These are phyloP conservation scores for Micromys minutus DNA, from an alignment of 2,113 vertebrate species.

Conservation along the genomic window DNA sequence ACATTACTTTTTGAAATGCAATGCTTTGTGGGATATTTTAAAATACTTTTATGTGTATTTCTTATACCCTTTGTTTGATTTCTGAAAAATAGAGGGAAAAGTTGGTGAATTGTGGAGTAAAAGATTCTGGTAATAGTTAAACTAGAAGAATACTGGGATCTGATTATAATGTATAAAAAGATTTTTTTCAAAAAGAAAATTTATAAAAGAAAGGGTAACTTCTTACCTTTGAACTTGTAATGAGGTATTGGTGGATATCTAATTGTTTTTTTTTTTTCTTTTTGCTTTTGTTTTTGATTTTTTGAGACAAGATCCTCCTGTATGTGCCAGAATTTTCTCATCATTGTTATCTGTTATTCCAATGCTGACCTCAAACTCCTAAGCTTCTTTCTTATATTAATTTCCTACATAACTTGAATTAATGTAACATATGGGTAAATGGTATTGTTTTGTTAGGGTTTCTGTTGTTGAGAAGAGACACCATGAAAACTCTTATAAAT, in stretches of 20 bases:
- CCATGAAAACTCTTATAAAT: not conserved
- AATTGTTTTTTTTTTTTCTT: not conserved
- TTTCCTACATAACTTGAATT: not conserved
- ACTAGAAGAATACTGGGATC: not conserved
- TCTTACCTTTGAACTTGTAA: not conserved
- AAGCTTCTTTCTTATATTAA: not conserved
- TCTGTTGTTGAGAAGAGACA: not conserved
- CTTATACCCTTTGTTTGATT: not conserved
- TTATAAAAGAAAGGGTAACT: not conserved
- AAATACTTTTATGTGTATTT: not conserved
- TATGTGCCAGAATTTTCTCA: not conserved
- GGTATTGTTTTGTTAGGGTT: not conserved
- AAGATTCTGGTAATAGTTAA: not conserved
- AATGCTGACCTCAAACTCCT: not conserved
- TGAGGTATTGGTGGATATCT: not conserved
- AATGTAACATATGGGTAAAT: not conserved
- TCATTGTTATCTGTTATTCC: not conserved
- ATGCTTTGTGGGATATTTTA: too few relatives aligned
- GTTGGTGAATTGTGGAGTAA: not conserved
- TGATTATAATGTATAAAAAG: not conserved
- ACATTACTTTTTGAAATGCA: not conserved
- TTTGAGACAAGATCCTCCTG: not conserved
- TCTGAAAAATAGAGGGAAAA: not conserved
- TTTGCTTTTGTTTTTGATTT: too few relatives aligned
- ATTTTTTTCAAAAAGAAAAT: not conserved